These are phyloP conservation scores for Myotis myotis DNA, from an alignment of 2,797 vertebrate species.

Conservation along the genomic window DNA sequence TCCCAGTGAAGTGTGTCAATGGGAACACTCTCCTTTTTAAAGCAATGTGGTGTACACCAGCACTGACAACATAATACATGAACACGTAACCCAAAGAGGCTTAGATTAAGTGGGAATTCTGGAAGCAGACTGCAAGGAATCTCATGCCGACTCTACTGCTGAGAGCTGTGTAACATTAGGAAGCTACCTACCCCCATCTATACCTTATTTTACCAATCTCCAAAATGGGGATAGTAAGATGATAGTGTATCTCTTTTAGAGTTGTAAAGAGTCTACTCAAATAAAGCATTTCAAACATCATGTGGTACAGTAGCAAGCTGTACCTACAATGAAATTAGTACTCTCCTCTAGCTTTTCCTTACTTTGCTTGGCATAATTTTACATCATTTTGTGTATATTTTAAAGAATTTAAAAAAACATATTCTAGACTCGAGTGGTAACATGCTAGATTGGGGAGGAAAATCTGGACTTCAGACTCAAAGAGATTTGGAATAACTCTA, in stretches of 20 bases:
- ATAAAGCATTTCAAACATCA: not conserved
- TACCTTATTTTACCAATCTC: constrained; percentile 12
- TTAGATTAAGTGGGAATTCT: not conserved
- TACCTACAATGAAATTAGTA: constrained; percentile 4
- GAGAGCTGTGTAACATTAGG: not conserved
- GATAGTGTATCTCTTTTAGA: not conserved
- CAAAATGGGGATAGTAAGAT: not conserved
- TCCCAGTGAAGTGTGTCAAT: not conserved
- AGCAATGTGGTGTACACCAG: not conserved
- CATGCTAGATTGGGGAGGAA: not conserved
- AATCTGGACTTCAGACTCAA: not conserved
- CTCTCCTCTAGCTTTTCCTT: not conserved
- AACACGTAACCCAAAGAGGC: not conserved
- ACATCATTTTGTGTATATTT: not conserved
- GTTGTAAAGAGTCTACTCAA: not conserved
- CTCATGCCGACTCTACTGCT: not conserved
- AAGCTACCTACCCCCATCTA: not conserved
- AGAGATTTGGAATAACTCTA: constrained; percentile 2
- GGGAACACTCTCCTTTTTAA: constrained; percentile 15
- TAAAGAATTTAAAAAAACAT: not conserved
- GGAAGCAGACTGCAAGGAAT: not conserved
- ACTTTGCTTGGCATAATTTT: not conserved
- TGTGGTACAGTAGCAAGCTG: not conserved
- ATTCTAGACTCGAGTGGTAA: not conserved
- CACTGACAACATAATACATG: not conserved